Base-by-base conservation (phyloP, 2,888 invertebrate species). In the Byasa hedistus region DNA sequence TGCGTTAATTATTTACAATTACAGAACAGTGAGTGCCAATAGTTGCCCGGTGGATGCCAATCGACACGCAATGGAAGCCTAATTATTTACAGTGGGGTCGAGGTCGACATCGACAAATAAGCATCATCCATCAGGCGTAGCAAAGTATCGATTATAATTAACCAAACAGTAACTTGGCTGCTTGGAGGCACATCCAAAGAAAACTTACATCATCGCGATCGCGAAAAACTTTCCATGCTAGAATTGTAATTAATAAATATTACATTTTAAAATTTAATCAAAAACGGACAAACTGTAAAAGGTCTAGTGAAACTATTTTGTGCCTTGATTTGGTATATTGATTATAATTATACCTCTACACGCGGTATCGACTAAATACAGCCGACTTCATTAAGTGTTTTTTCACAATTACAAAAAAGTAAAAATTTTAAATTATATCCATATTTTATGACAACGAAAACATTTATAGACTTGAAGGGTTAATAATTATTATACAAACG, bases 11-110 rank as follows among this genome's bases (percentile, higher is more conserved):
- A 60, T 32, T 15, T 60, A 7, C 32, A 32, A 60, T 60, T 51
- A 48, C 23, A 23, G 19, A 51, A 27, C 51, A 52, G 21, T 60
- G 19, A 44, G 15, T 44, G 19, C 15, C 44, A 44, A 44, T 44
- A 15, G 17, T 44, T 44, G 44, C 44, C 17, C 19, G 44, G 12
- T 19, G 51, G 24, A 27, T 27, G 21, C 32, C 32, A 60, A 60
- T 60, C 52, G 52, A 27, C 60, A 60, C 60, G 60, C 60, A 60
- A 60, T 51, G 62, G 55, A 12, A 27, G 23, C 44, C 56, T 56
- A 62, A 39, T 55, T 36, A 62, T 57, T 44, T 44, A 44, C 44
- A 62, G 27, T 12, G 10, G 21, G 44, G 5, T 39, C 12, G 24
- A 52, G 52, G 52, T 52, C 52, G 21, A 52, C 19, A 3, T 17